Conservation (phyloP, 1,140 invertebrate species). For the Tetraneura akinire region DNA sequence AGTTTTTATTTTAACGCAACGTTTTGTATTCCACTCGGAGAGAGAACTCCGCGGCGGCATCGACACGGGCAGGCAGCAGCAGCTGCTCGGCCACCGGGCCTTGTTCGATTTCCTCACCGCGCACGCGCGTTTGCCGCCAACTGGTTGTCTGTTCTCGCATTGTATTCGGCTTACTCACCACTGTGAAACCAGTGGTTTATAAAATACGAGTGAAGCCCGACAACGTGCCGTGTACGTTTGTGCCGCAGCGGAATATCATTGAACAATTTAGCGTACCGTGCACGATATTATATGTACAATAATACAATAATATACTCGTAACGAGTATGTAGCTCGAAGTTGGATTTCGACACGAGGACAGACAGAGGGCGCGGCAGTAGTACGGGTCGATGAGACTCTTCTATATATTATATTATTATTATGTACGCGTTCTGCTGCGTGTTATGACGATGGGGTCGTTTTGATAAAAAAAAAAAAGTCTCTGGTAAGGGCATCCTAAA, state of each 20-base stretch:
- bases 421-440: too few species aligned
- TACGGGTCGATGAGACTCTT: constrained; percentile 31
- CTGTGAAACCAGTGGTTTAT: constrained; percentile 5
- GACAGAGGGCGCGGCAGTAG: constrained; percentile 18
- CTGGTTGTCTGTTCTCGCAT: constrained; percentile 44
- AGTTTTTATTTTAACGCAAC: constrained; percentile 3
- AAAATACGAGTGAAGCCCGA: background rate
- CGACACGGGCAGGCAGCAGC: background rate
- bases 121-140: constrained; percentile 30
- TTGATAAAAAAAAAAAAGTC: constrained; percentile 40
- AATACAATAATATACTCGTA: too few species aligned
- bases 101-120: constrained; percentile 35
- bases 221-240: too few species aligned
- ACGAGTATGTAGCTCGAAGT: too few species aligned
- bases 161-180: constrained; percentile 49
- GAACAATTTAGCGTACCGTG: too few species aligned
- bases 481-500: constrained; percentile 29
- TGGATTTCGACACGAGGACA: background rate
- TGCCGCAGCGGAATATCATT: too few species aligned
- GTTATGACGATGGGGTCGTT: constrained; percentile 37
- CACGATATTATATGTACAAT: too few species aligned
- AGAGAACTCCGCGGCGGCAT: background rate
- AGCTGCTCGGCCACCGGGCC: constrained; percentile 16
- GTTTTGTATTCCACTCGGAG: too few species aligned
- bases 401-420: constrained; percentile 6